Percentiles rank a stretch among this genome's conserved stretches.
Evolutionary conservation across 2,797 vertebrate species (phyloP).

Genomic region (Phataginus tetradactyla): DNA sequence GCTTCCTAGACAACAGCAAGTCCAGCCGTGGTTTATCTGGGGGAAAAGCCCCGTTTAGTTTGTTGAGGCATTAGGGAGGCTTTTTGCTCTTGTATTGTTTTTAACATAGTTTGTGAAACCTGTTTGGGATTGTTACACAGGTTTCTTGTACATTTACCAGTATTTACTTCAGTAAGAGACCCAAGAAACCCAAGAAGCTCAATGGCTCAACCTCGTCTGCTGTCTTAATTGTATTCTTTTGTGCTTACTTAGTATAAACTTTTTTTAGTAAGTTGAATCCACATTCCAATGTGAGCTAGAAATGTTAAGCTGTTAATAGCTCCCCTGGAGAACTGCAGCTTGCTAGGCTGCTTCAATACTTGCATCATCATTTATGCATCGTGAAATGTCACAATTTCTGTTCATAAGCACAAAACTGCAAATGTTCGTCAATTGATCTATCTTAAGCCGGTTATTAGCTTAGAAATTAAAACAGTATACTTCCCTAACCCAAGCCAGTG

Average conservation of each 20-base stretch:
- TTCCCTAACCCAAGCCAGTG: slow-evolving; percentile 47
- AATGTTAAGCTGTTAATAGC: slow-evolving; percentile 70
- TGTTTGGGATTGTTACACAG: slow-evolving; percentile 6
- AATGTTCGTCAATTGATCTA: slow-evolving; percentile 62
- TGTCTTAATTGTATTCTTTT: slow-evolving; percentile 64
- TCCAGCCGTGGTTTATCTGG: background rate
- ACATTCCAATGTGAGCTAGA: slow-evolving; percentile 55
- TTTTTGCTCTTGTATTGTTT: background rate
- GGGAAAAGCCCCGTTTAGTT: background rate
- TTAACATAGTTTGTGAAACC: slow-evolving; percentile 15
- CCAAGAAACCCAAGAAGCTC: slow-evolving; percentile 17
- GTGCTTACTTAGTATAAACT: slow-evolving; percentile 46
- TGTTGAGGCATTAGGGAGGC: background rate
- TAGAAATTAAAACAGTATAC: slow-evolving; percentile 55
- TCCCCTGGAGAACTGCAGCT: slow-evolving; percentile 57
- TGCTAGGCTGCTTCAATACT: slow-evolving; percentile 58
- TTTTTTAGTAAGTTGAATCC: slow-evolving; percentile 60
- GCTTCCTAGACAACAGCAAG: background rate
- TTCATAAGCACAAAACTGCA: slow-evolving; percentile 63
- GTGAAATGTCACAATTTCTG: slow-evolving; percentile 76
- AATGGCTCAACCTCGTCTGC: background rate
- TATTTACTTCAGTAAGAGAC: slow-evolving; percentile 18
- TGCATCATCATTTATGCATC: slow-evolving; percentile 74
- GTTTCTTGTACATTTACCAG: background rate
- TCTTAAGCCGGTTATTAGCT: slow-evolving; percentile 70